Percentiles rank a stretch among this genome's conserved stretches.
phyloP scores from a whole-genome alignment of 1,140 invertebrate species.

The Diorhabda elongata region DNA sequence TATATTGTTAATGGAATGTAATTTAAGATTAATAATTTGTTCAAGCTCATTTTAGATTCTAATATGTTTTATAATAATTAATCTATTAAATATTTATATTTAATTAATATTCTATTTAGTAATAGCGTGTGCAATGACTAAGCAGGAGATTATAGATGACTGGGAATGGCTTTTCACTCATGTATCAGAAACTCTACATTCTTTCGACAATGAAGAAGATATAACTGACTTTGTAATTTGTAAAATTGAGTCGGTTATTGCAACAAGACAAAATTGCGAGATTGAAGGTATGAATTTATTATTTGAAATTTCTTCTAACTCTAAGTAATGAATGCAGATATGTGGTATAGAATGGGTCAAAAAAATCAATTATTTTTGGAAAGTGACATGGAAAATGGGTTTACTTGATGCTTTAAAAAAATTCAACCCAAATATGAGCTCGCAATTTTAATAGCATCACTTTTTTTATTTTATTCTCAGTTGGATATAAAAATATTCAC shows the following conservation, averaged over 20 bases:
- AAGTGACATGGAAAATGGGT: no score
- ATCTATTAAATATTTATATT: not conserved
- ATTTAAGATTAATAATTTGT: no score
- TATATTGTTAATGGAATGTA: no score
- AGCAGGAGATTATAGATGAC: slow-evolving; percentile 82
- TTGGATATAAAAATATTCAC: no score
- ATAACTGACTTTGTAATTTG: slow-evolving; percentile 92
- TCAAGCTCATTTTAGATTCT: not conserved
- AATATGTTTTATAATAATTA: not conserved
- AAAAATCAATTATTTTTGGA: no score
- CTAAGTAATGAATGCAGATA: no score
- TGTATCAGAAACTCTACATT: slow-evolving; percentile 78
- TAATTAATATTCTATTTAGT: slow-evolving; percentile 58
- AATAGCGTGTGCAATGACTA: slow-evolving; percentile 79
- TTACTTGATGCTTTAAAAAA: no score
- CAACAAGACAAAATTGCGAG: slow-evolving; percentile 55
- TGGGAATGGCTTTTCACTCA: slow-evolving; percentile 93
- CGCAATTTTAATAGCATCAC: no score
- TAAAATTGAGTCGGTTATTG: slow-evolving; percentile 92
- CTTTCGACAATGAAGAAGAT: slow-evolving; percentile 92
- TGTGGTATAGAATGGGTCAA: no score
- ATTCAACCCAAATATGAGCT: no score
- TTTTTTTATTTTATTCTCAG: no score
- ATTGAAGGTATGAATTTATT: slow-evolving; percentile 35
- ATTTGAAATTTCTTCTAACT: no score